A percentile compares a stretch with the other conserved stretches of the same genome.
Conservation (phyloP, 2,888 invertebrate genomes). For the Cremastinae sp. region DNA sequence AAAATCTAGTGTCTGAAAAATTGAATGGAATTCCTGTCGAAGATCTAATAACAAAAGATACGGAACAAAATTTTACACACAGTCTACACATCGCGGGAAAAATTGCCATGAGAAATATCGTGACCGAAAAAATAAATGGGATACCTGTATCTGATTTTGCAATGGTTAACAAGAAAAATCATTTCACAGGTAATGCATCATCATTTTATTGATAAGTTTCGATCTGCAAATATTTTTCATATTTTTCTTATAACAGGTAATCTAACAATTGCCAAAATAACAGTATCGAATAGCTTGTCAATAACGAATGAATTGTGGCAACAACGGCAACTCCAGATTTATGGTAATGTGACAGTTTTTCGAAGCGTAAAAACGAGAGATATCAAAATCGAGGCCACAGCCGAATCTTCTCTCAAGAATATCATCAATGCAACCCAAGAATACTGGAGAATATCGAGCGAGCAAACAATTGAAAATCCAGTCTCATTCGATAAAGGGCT, state of each 20-base stretch:
- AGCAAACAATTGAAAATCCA: slow-evolving; percentile 66
- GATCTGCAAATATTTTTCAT: slow-evolving; percentile 1
- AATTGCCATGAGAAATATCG: slow-evolving; percentile 64
- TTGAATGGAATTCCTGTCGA: slow-evolving; percentile 66
- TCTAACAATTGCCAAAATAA: slow-evolving; percentile 65
- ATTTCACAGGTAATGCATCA: slow-evolving; percentile 68
- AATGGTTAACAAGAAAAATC: slow-evolving; percentile 69
- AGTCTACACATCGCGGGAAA: slow-evolving; percentile 59
- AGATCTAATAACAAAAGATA: slow-evolving; percentile 66
- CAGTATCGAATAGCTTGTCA: slow-evolving; percentile 67
- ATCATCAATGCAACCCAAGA: not conserved
- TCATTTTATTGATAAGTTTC: not conserved
- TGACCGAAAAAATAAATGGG: slow-evolving; percentile 68
- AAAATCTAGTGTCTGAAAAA: slow-evolving; percentile 24
- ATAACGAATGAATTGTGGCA: slow-evolving; percentile 52
- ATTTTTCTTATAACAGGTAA: slow-evolving; percentile 64
- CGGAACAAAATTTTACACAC: slow-evolving; percentile 67
- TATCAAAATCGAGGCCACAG: slow-evolving; percentile 54
- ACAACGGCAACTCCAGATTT: slow-evolving; percentile 65
- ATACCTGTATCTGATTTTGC: slow-evolving; percentile 69
- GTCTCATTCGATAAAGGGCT: slow-evolving; percentile 66
- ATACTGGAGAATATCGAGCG: slow-evolving; percentile 72
- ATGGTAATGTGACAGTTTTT: slow-evolving; percentile 67
- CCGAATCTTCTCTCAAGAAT: slow-evolving; percentile 9
- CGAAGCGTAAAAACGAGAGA: slow-evolving; percentile 67